These are phyloP conservation scores for Sebastes hubbsi DNA, from an alignment of 2,797 vertebrate genomes.

Conservation along the genomic window DNA sequence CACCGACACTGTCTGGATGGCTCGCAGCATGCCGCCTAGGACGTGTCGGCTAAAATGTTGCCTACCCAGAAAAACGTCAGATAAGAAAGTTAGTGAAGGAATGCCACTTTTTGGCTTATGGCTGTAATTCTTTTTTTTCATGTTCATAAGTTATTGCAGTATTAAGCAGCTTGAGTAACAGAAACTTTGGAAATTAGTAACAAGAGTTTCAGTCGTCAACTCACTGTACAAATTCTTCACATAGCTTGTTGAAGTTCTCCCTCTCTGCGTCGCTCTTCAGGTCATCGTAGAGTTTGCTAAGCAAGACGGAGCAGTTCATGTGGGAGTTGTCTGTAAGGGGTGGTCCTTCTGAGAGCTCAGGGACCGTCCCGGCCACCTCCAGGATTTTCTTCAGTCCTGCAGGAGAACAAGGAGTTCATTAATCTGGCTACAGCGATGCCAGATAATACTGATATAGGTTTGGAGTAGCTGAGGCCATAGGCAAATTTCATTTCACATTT, in stretches of 20 bases:
- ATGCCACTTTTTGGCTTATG: background rate
- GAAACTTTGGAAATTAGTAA: background rate
- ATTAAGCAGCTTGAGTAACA: background rate
- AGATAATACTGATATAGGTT: background rate
- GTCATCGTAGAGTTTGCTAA: conserved; percentile 94
- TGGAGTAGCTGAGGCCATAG: background rate
- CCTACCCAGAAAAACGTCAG: conserved; percentile 71
- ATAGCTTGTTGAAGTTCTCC: conserved; percentile 92
- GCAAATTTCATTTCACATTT: background rate
- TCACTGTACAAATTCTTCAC: conserved; percentile 93
- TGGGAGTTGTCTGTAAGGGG: conserved; percentile 89
- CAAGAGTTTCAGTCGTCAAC: conserved; percentile 30
- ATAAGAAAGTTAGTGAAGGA: background rate
- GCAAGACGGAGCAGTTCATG: conserved; percentile 93
- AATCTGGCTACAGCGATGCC: background rate
- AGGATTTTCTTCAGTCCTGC: conserved; percentile 94
- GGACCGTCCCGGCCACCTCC: conserved; percentile 90
- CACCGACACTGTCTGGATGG: conserved; percentile 93
- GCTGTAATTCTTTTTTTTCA: background rate
- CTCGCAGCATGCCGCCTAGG: conserved; percentile 86
- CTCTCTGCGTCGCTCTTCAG: conserved; percentile 92
- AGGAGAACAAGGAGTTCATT: conserved; percentile 1
- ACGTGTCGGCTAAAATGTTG: conserved; percentile 85
- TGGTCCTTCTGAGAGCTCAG: conserved; percentile 80
- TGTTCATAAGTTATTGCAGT: background rate